Conservation (phyloP, 2,888 invertebrate species). For the Pristionchus arcanus region DNA sequence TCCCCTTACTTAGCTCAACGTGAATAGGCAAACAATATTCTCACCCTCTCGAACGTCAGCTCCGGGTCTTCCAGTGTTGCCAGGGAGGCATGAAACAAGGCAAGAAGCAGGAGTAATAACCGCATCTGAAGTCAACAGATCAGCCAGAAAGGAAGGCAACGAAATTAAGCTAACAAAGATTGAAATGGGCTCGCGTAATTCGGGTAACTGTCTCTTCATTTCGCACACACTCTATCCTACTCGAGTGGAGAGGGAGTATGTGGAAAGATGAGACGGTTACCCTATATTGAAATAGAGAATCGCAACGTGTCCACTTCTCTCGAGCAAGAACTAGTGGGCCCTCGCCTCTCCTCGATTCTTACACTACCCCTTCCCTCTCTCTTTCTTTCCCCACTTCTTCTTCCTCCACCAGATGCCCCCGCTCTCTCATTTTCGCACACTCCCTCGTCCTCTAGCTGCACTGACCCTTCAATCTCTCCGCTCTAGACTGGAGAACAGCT, state of each 20-base stretch:
- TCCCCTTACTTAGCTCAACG: too few relatives aligned
- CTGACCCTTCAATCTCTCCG: neutral
- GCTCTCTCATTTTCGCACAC: neutral
- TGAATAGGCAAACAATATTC: too few relatives aligned
- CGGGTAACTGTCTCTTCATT: too few relatives aligned
- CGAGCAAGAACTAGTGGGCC: neutral
- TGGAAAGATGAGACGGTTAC: neutral
- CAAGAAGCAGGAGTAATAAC: neutral
- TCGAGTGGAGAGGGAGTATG: too few relatives aligned
- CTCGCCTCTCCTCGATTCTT: slow-evolving; percentile 10
- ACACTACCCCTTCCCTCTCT: neutral
- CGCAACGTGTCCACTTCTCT: slow-evolving; percentile 12
- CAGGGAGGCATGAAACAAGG: too few relatives aligned
- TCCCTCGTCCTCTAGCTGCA: neutral
- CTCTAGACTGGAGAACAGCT: slow-evolving; percentile 3
- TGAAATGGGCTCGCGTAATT: too few relatives aligned
- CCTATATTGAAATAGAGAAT: too few relatives aligned
- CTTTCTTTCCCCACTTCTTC: neutral
- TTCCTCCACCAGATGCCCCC: slow-evolving; percentile 42
- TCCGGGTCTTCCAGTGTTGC: slow-evolving; percentile 48
- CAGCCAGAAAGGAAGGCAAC: neutral
- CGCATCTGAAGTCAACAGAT: neutral
- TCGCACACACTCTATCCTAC: too few relatives aligned
- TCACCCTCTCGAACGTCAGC: slow-evolving; percentile 30
- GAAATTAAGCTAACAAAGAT: too few relatives aligned